These are phyloP conservation scores for Pemphredon lugubris DNA, from an alignment of 2,888 invertebrate species.

Conservation along the genomic window DNA sequence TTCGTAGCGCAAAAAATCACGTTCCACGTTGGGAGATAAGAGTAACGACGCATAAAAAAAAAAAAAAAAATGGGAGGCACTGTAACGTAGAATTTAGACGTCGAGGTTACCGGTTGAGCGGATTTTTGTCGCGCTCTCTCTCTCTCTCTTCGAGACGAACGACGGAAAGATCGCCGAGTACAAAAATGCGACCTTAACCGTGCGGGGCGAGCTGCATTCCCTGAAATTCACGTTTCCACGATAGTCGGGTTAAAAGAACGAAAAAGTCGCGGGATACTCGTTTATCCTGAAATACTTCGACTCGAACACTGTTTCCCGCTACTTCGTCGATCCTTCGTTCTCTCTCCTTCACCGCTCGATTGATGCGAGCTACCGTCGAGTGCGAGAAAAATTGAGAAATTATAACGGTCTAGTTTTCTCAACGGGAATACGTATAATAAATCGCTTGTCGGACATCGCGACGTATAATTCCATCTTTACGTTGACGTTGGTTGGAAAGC, in stretches of 20 bases:
- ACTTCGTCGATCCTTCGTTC: constrained; percentile 36
- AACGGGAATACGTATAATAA: no score
- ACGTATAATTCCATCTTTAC: no score
- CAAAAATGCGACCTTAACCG: constrained; percentile 34
- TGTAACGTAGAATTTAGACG: constrained; percentile 13
- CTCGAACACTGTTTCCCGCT: constrained; percentile 36
- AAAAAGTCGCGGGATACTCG: constrained; percentile 27
- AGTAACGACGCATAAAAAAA: no score
- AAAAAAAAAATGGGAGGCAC: constrained; percentile 20
- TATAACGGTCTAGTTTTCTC: no score
- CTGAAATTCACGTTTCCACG: constrained; percentile 25
- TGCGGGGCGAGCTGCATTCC: constrained; percentile 23
- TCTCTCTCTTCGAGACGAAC: not conserved
- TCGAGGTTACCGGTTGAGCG: no score
- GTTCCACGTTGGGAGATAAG: no score
- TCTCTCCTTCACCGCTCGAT: constrained; percentile 18
- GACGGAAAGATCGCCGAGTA: not conserved
- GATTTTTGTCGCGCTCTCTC: not conserved
- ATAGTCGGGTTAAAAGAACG: constrained; percentile 19
- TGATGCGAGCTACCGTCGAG: not conserved
- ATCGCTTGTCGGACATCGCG: no score
- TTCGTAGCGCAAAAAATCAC: no score
- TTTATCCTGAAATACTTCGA: constrained; percentile 48
- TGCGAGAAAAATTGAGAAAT: not conserved
- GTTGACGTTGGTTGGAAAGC: no score